Percentiles rank a stretch among this genome's conserved stretches.
These are phyloP conservation scores for Ceratitis capitata DNA, from an alignment of 1,140 invertebrate species.

Conservation along the genomic window DNA sequence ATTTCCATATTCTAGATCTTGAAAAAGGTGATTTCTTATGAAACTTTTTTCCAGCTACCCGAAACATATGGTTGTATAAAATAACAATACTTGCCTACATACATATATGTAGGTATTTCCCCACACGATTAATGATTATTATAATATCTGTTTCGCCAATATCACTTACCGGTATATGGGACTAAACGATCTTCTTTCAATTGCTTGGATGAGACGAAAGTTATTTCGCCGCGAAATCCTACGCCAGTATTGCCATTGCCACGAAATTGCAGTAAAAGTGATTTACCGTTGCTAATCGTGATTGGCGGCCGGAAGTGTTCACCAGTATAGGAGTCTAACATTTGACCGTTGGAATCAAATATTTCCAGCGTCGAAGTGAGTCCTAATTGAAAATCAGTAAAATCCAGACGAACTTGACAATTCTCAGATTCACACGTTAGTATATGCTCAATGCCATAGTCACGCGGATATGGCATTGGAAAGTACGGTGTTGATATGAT, in stretches of 20 bases:
- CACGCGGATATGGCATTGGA: constrained; percentile 74
- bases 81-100: no score
- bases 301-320: constrained; percentile 76
- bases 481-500: constrained; percentile 75
- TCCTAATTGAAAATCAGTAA: constrained; percentile 77
- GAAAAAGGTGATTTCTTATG: no score
- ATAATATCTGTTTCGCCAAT: no score
- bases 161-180: constrained; percentile 69
- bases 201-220: constrained; percentile 70
- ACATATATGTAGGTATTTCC: no score
- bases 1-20: no score
- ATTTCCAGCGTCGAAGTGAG: constrained; percentile 77
- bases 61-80: no score
- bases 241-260: constrained; percentile 76
- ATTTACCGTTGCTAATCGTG: constrained; percentile 73
- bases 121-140: no score
- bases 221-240: constrained; percentile 77
- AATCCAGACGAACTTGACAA: constrained; percentile 73
- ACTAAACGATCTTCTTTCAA: constrained; percentile 68
- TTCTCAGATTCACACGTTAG: constrained; percentile 69
- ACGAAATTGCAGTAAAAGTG: constrained; percentile 74
- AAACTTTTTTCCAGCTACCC: no score
- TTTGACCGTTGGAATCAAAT: constrained; percentile 76
- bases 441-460: constrained; percentile 75
- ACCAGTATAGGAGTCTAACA: constrained; percentile 74